Conservation (phyloP, 92 coral and sea anemone genomes). For the Siderastrea siderea region DNA sequence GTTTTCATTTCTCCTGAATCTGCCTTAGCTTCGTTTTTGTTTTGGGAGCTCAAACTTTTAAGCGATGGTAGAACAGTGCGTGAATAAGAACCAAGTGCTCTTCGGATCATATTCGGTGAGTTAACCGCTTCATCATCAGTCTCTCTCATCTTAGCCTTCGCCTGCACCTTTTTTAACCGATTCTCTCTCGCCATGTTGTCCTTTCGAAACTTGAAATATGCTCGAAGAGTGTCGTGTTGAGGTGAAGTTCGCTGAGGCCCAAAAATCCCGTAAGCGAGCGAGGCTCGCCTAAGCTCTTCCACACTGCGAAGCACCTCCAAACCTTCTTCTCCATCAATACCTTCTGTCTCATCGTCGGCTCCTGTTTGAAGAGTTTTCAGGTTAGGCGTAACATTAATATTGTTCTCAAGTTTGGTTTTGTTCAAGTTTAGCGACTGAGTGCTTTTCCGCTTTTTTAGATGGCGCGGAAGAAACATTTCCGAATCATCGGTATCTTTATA, state of each 20-base stretch:
- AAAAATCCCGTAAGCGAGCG: neutral
- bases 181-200: slow-evolving; percentile 57
- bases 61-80: neutral
- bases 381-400: too few species aligned
- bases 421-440: slow-evolving; percentile 17
- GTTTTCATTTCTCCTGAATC: neutral
- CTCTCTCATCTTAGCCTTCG: slow-evolving; percentile 46
- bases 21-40: neutral
- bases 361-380: neutral
- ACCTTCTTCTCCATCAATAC: neutral
- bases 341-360: neutral
- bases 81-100: neutral
- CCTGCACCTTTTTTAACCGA: slow-evolving; percentile 65
- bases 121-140: slow-evolving; percentile 5
- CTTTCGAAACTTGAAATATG: slow-evolving; percentile 61
- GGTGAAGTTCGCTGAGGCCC: slow-evolving; percentile 21
- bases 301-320: neutral
- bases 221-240: slow-evolving; percentile 65
- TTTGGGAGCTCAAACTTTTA: neutral
- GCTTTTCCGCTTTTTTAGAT: slow-evolving; percentile 34
- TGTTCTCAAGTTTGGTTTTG: neutral
- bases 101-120: neutral
- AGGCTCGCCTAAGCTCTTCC: slow-evolving; percentile 14
- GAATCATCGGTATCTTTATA: neutral
- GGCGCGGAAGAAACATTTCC: slow-evolving; percentile 30